Conservation (phyloP, 1,140 invertebrate genomes). For the Tachypleus tridentatus region DNA sequence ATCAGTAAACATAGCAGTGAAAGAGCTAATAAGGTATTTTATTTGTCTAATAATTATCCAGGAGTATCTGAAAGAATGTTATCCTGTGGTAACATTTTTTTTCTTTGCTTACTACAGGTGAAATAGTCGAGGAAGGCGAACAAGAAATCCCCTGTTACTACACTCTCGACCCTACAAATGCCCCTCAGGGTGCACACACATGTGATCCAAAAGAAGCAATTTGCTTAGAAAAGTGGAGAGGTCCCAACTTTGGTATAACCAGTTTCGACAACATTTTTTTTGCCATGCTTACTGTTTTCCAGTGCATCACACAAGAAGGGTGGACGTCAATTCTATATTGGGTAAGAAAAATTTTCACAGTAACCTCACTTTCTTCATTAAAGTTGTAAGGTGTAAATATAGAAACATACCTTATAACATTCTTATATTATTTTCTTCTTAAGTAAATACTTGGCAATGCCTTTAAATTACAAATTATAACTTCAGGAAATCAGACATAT, state of each 20-base stretch:
- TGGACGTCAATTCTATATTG: constrained; percentile 99
- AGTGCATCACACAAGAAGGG: constrained; percentile 99
- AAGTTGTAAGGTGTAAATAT: no score
- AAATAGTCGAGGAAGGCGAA: constrained; percentile 78
- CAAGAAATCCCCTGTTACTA: constrained; percentile 74
- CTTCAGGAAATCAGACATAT: no score
- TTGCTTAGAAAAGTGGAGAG: constrained; percentile 84
- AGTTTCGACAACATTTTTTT: constrained; percentile 99
- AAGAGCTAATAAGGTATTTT: no score
- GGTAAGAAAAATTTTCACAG: constrained; percentile 48
- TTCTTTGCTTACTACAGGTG: constrained; percentile 40
- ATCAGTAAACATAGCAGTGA: no score
- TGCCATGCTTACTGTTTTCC: constrained; percentile 99
- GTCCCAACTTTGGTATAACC: constrained; percentile 97
- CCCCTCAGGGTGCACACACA: constrained; percentile 63
- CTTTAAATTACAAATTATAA: no score
- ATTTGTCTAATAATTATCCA: no score
- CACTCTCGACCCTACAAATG: constrained; percentile 49
- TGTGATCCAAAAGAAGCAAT: constrained; percentile 68
- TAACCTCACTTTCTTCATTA: no score
- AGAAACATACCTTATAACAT: no score
- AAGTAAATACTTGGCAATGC: no score
- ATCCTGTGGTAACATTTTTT: no score
- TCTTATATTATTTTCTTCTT: no score
- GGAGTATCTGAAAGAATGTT: no score